These are phyloP conservation scores for Cheilinus undulatus DNA, from an alignment of 2,113 vertebrate species.

Conservation along the genomic window DNA sequence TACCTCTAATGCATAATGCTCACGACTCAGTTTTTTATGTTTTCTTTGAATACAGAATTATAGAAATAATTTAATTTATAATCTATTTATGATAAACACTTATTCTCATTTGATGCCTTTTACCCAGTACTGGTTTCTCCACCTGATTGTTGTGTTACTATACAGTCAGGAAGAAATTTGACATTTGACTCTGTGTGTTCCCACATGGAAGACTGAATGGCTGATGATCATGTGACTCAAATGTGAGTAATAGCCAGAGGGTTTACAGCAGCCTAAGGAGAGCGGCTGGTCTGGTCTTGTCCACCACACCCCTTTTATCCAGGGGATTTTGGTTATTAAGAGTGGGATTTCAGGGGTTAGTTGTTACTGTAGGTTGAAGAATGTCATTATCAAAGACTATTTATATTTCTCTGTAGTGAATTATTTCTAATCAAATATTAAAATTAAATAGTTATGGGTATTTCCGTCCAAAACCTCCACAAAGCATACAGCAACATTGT, in stretches of 20 bases:
- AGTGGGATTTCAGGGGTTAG: not conserved
- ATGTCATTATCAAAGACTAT: not conserved
- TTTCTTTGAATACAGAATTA: too few species aligned
- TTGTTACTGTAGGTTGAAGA: not conserved
- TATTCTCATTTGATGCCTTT: too few species aligned
- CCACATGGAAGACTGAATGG: conserved; percentile 1
- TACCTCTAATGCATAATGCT: too few species aligned
- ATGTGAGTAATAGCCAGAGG: conserved; percentile 12
- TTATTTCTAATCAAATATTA: not conserved
- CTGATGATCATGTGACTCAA: conserved; percentile 3
- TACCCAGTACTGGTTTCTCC: not conserved
- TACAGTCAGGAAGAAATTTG: conserved; percentile 4
- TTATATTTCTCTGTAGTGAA: not conserved
- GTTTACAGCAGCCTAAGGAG: conserved; percentile 3
- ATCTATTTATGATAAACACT: too few species aligned
- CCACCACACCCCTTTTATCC: conserved; percentile 8
- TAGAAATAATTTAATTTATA: too few species aligned
- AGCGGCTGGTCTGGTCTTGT: conserved; percentile 30
- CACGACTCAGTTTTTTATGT: too few species aligned
- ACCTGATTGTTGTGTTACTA: not conserved
- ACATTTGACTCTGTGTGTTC: conserved; percentile 40
- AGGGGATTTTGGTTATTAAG: not conserved
- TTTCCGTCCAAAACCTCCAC: too few species aligned
- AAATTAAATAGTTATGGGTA: too few species aligned
- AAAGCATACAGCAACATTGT: too few species aligned